Percentiles rank a stretch among this genome's conserved stretches.
These are phyloP conservation scores for Hydrozoanthus gracilis DNA, from an alignment of 92 coral and sea anemone genomes.

Conservation along the genomic window DNA sequence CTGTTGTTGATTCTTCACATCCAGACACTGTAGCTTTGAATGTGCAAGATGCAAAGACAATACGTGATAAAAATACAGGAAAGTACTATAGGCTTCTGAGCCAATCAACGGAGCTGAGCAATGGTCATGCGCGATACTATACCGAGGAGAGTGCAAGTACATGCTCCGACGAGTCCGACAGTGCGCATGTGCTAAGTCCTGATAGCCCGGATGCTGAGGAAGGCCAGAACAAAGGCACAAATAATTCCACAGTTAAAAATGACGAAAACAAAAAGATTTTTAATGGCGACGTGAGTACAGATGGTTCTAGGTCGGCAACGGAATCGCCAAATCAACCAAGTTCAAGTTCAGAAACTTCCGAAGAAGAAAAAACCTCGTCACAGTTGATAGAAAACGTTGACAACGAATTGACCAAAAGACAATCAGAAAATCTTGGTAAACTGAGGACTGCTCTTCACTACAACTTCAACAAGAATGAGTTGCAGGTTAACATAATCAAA, in stretches of 20 bases:
- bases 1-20: conserved; percentile 88
- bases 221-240: conserved; percentile 1
- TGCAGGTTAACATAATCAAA: conserved; percentile 90
- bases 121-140: conserved; percentile 71
- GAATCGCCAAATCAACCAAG: conserved; percentile 23
- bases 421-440: conserved; percentile 71
- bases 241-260: conserved; percentile 69
- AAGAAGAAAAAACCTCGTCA: conserved; percentile 34
- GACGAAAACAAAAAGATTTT: conserved; percentile 71
- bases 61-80: conserved; percentile 54
- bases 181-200: conserved; percentile 49
- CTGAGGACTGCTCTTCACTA: conserved; percentile 90
- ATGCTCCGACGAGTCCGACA: conserved; percentile 64
- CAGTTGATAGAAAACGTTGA: conserved; percentile 34
- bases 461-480: conserved; percentile 80
- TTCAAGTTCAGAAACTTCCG: conserved; percentile 31
- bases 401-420: conserved; percentile 49
- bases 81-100: conserved; percentile 76
- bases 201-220: conserved; percentile 70
- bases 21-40: conserved; percentile 87
- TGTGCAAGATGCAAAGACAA: conserved; percentile 74
- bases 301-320: conserved; percentile 14
- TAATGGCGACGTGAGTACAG: conserved; percentile 18
- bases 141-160: conserved; percentile 62
- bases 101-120: conserved; percentile 64